Base-by-base conservation (phyloP, 2,113 vertebrate species). In the Craseonycteris thonglongyai region DNA sequence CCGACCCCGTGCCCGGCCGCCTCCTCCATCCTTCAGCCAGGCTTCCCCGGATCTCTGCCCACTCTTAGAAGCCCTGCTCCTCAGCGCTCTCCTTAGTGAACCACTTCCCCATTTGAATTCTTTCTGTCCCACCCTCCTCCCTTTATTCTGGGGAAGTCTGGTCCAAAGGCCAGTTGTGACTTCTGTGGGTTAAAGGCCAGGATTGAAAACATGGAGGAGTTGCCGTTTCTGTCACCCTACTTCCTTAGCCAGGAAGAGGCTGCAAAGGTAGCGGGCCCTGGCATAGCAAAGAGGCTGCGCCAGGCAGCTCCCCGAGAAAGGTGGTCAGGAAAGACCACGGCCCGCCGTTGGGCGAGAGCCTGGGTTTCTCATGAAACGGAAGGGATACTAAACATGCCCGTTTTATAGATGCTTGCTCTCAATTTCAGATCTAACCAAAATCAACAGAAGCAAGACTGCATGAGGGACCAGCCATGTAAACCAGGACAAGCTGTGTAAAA, bases 121-220 rank as follows among this genome's bases (percentile, higher is more conserved):
- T 82, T 45, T 42, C 30, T 84, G 78, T 93, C 69, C 83, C 59
- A 95, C 92, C 94, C 59, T 95, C 92, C 94, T 96, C 94, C 95
- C 63, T 95, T 95, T 87, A 93, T 96, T 94, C 94, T 88, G 63
- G 90, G 92, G 92, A 95, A 96, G 78, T 85, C 93, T 92, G 61
- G 40, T 95, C 81, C 92, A 90, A 82, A 79, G 93, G 81, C 82
- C 71, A 96, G 63, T 92, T 95, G 72, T 95, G 74, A 92, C 95
- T 97, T 90, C 65, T 94, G 88, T 66, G 85, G 92, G 96, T 84
- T 87, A 93, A 88, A 94, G 92, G 61, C 51, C 66, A 86, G 84
- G 84, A 88, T 92, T 96, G 92, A 96, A 93, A 95, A 96, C 88
- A 94, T 81, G 75, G 81, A 92, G 76, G 79, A 74, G 49, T 96